Evolutionary conservation across 2,113 vertebrate genomes (phyloP).

Genomic region (Kryptolebias marmoratus): DNA sequence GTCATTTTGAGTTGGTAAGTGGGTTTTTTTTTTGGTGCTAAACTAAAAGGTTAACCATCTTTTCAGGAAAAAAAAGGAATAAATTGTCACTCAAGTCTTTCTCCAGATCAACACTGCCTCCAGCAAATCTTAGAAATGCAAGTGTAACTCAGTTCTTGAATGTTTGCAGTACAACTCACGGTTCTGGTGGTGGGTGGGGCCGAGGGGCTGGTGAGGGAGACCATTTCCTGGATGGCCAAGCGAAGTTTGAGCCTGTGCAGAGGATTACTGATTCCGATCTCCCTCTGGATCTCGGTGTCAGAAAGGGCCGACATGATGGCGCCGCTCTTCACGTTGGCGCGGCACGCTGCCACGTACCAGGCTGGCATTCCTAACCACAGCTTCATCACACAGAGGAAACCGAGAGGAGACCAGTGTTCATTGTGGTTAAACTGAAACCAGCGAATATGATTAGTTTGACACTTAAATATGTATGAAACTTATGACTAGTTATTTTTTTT

Average conservation of each 20-base stretch:
- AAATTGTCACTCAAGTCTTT: background rate
- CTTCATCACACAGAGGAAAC: constrained; percentile 66
- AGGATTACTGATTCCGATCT: constrained; percentile 98
- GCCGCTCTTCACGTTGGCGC: constrained; percentile 97
- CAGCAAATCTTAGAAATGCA: constrained; percentile 2
- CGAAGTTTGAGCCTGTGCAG: constrained; percentile 95
- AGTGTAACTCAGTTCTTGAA: background rate
- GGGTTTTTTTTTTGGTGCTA: too few relatives aligned
- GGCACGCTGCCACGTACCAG: constrained; percentile 97
- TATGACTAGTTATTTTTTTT: too few relatives aligned
- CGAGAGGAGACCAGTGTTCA: background rate
- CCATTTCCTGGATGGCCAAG: constrained; percentile 98
- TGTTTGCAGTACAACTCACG: constrained; percentile 83
- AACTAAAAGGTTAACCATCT: background rate
- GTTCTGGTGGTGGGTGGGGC: constrained; percentile 97
- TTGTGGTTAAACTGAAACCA: background rate
- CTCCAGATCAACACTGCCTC: constrained; percentile 5
- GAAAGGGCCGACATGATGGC: constrained; percentile 99
- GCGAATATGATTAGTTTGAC: background rate
- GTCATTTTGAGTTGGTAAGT: too few relatives aligned
- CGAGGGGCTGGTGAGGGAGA: constrained; percentile 96
- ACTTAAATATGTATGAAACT: background rate
- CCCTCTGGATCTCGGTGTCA: constrained; percentile 97
- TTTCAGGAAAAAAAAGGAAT: background rate
- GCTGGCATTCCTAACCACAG: constrained; percentile 98